Base-by-base conservation (phyloP, 2,888 invertebrate genomes). In the Rhagonycha fulva region DNA sequence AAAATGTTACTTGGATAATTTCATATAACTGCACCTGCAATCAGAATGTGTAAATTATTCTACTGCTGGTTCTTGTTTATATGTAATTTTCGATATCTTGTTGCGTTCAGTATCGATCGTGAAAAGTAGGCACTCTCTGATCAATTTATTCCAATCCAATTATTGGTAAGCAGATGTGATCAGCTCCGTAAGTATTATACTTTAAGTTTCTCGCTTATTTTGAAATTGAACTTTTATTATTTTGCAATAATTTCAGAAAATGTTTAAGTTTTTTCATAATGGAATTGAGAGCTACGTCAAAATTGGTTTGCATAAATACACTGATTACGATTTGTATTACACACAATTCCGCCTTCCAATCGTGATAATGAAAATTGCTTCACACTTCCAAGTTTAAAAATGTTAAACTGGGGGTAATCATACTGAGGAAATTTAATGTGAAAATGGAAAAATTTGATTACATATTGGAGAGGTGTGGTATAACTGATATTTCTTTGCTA, bases 21-120 rank as follows among this genome's bases (percentile, higher is more conserved):
- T 84, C 84, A 85, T 84, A 85, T 86, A 87, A 87, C 86, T 86
- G 86, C 85, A 86, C 84, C 83, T 82, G 85, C 83, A 86, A 86
- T 86, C 87, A 84, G 84, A 85, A 86, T 86, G 87, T 86, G 87
- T 86, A 86, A 87, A 87, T 87, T 87, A 87, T 84, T 85, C 85
- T 83, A 76, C 72, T 80, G 78, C 77, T 80, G 84, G 81, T 80
- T 74, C 75, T 77, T 79, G 79, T 80, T 82, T 83, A 80, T 83
- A 81, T 84, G 83, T 85, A 86, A 86, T 86, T 86, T 86, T 84
- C 86, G 85, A 85, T 86, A 85, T 85, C 85, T 85, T 81, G 83
- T 85, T 84, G 84, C 84, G 80, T 83, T 83, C 83, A 82, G 72
- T 32, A 70, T 68, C 83, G 82, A 85, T 84, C 85, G 84, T 83